Base-by-base conservation (phyloP, 2,888 invertebrate species). In the Lithosia quadra region DNA sequence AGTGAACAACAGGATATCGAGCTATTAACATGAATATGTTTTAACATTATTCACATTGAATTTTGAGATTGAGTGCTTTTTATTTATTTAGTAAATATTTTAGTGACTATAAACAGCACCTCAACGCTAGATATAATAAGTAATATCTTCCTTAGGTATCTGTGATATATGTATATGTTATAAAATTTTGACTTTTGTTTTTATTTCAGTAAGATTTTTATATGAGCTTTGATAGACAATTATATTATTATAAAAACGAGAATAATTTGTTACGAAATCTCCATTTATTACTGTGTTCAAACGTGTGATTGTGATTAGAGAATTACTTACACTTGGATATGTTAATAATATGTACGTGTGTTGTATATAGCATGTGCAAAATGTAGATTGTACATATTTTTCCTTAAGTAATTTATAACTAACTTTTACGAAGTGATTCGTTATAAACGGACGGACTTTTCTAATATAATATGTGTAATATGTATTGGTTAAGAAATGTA, bases 71-170 rank as follows among this genome's bases (percentile, higher is more conserved):
- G 85, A 83, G 86, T 88, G 88, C 87, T 91, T 90, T 87, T 88
- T 86, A 88, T 89, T 91, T 88, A 89, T 90, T 90, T 82, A 82
- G 82, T 77, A 81, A 85, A 84, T 84, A 87, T 85, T 85, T 84
- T 86, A 85, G 79, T 72, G 81, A 86, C 80, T 78, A 84, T 86
- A 81, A 87, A 88, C 88, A 87, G 86, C 90, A 92, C 92, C 92
- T 92, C 90, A 87, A 86, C 77, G 84, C 83, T 87, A 89, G 86
- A 89, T 90, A 86, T 86, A 85, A 88, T 83, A 79, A 85, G 82
- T 88, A 87, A 90, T 88, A 91, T 91, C 91, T 93, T 92, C 92
- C 91, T 88, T 92, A 90, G 93, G 90, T 91, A 92, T 91, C 94
- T 94, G 94, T 94, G 94, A 94, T 94, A 94, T 92, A 88, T 88